Evolutionary conservation across 2,888 invertebrate species (phyloP).

Genomic region (Erpobdella octoculata): DNA sequence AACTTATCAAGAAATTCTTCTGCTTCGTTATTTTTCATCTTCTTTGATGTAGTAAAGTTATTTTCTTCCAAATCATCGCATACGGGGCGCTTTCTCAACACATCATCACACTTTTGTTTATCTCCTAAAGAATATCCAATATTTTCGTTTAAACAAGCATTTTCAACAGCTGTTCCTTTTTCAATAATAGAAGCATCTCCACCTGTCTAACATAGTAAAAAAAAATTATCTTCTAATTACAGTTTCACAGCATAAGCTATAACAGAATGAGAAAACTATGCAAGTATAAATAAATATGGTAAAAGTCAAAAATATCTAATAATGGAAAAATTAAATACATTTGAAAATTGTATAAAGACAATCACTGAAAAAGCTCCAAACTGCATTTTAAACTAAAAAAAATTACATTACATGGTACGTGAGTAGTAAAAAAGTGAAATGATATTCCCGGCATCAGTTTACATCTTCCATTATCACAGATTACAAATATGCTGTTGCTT

Average conservation of each 20-base stretch:
- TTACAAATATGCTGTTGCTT: background rate
- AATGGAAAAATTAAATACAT: too few relatives aligned
- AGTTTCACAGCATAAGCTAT: too few relatives aligned
- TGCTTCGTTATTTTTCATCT: background rate
- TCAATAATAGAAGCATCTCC: constrained; percentile 35
- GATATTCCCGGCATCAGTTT: constrained; percentile 42
- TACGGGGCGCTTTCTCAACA: background rate
- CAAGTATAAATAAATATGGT: too few relatives aligned
- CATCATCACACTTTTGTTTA: background rate
- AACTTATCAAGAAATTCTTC: background rate
- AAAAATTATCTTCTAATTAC: background rate
- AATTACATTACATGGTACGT: constrained; percentile 65
- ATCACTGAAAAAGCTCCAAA: background rate
- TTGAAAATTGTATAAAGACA: too few relatives aligned
- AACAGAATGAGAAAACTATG: too few relatives aligned
- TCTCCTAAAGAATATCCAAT: background rate
- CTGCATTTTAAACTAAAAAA: background rate
- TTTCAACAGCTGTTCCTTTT: background rate
- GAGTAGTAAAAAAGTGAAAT: constrained; percentile 78
- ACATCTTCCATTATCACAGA: constrained; percentile 17
- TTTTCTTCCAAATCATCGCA: background rate
- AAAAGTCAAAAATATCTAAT: too few relatives aligned
- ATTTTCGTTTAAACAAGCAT: background rate
- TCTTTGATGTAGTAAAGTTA: background rate
- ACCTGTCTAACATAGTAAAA: background rate